Base-by-base conservation (phyloP, 2,888 invertebrate species). In the Tipula helvola region DNA sequence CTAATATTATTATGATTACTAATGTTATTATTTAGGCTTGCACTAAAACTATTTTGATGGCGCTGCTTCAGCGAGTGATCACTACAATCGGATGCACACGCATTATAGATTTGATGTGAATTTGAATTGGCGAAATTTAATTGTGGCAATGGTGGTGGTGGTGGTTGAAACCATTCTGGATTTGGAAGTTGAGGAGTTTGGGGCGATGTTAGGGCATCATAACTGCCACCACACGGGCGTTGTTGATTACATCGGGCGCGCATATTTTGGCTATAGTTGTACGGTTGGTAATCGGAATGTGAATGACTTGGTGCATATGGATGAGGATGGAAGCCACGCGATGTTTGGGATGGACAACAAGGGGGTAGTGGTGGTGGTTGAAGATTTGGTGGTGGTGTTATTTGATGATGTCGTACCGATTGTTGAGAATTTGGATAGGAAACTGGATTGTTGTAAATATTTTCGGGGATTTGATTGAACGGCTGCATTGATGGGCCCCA, bases 81-180 rank as follows among this genome's bases (percentile, higher is more conserved):
- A n/a, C 92, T 91, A 87, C 92, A 91, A 88, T 91, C 91, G 87
- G 91, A 91, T 89, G 91, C 91, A 90, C 91, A 91, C 89, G 91
- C 91, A 71, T 71, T 71, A 88, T 91, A 91, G 88, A 92, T 91
- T 88, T 91, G 91, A 87, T 90, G 90, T 7, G 89, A 87, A 47
- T 89, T 88, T 86, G 88, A 89, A 88, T 90, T 86, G 47, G 47
- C 36, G 8, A 39, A 84, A 41, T 39, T 41, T 86, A 44, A 47
- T 52, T 86, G 42, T 18, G 71, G 71, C 28, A 71, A 71, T 36
- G 42, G 86, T 12, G 42, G 36, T 13, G 44, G 90, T 87, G 91
- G 88, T 0, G 91, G 91, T 86, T 91, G 91, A 88, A 91, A 91
- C 91, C 91, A 91, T 44, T 90, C 90, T 71, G 90, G 89, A 44